phyloP scores from a whole-genome alignment of 2,113 vertebrate genomes.

The Zootoca vivipara region DNA sequence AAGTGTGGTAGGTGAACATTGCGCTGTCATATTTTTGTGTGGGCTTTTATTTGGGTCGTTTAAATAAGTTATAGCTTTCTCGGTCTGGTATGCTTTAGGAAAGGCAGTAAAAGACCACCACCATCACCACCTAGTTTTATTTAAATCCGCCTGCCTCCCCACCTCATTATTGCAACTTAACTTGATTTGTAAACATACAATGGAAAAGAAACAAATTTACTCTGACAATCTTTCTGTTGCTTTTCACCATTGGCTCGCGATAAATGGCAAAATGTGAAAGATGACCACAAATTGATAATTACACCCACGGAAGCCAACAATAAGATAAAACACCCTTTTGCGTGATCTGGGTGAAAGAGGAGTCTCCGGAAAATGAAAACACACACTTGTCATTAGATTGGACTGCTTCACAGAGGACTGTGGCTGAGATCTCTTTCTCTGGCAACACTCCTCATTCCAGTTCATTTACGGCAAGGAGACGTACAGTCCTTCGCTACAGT shows the following conservation, averaged over 20 bases:
- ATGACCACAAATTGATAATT: slow-evolving; percentile 42
- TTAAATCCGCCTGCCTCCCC: slow-evolving; percentile 15
- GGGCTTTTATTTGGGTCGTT: slow-evolving; percentile 3
- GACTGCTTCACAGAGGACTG: slow-evolving; percentile 41
- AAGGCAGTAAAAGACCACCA: slow-evolving; percentile 23
- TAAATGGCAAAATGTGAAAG: slow-evolving; percentile 31
- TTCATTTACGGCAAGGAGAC: slow-evolving; percentile 42
- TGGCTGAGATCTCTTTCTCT: slow-evolving; percentile 45
- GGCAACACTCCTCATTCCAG: slow-evolving; percentile 56
- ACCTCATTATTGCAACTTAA: slow-evolving; percentile 42
- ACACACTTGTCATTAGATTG: not conserved
- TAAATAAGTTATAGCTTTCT: slow-evolving; percentile 33
- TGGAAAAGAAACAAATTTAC: slow-evolving; percentile 58
- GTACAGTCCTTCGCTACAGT: slow-evolving; percentile 41
- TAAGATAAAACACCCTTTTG: slow-evolving; percentile 41
- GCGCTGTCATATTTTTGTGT: not conserved
- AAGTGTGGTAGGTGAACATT: not conserved
- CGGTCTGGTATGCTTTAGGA: not conserved
- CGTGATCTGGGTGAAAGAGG: slow-evolving; percentile 51
- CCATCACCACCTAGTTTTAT: not conserved
- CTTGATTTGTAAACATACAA: slow-evolving; percentile 17
- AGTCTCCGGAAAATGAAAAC: slow-evolving; percentile 44
- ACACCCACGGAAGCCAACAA: slow-evolving; percentile 41
- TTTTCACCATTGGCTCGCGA: slow-evolving; percentile 43
- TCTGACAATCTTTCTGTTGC: slow-evolving; percentile 38